These are phyloP conservation scores for Nerophis ophidion DNA, from an alignment of 2,113 vertebrate genomes.

Conservation along the genomic window DNA sequence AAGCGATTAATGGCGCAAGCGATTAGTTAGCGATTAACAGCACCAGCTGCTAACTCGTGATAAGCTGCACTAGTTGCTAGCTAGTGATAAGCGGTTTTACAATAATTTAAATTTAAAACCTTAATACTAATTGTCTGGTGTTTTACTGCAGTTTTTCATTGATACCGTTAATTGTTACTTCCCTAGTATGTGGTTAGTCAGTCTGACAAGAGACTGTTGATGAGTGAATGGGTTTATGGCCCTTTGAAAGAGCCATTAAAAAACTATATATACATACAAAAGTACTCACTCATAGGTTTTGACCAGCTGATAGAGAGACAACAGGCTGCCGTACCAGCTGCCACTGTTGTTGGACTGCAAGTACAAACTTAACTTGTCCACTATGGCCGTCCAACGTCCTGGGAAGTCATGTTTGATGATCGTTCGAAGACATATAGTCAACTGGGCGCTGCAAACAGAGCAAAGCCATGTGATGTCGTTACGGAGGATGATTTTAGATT, in stretches of 20 bases:
- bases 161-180: no score
- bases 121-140: no score
- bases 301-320: slow-evolving; percentile 93
- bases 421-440: slow-evolving; percentile 90
- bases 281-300: slow-evolving; percentile 95
- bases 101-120: no score
- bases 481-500: neutral
- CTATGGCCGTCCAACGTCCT: slow-evolving; percentile 88
- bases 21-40: no score
- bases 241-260: no score
- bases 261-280: no score
- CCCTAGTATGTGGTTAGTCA: no score
- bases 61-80: no score
- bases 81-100: no score
- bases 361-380: slow-evolving; percentile 89
- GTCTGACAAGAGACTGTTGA: neutral
- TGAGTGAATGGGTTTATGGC: neutral
- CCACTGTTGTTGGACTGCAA: slow-evolving; percentile 86
- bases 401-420: slow-evolving; percentile 97
- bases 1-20: no score
- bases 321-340: slow-evolving; percentile 91
- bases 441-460: slow-evolving; percentile 74
- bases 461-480: neutral
- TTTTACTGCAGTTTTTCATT: no score
- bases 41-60: no score